Base-by-base conservation (phyloP, 1,140 invertebrate species). In the Octopus sinensis region DNA sequence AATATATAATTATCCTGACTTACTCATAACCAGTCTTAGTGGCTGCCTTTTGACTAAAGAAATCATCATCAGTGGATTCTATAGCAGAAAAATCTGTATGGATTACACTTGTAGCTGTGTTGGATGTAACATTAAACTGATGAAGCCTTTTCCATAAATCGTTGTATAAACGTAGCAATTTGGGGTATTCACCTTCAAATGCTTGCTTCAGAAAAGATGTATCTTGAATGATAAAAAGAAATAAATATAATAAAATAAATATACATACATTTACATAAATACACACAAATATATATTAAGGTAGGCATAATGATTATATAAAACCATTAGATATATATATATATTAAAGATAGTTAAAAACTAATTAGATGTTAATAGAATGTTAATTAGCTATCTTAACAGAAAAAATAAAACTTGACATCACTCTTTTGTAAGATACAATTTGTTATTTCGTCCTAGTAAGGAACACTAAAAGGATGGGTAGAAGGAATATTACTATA, bases 181-280 rank as follows among this genome's bases (percentile, higher is more conserved):
- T 96, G 23, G 96, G 96, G 91, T 95, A 97, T 90, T 97, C 96
- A 77, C 94, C 94, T 91, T 97, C 96, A 79, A 97, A 92, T 62
- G 95, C 94, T 91, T 96, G 95, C 86, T 95, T 95, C n/a, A 96
- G 92, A 85, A 94, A 94, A 75, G 93, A 92, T 0, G 94, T 94
- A 78, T 89, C 92, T 92, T 82, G 62, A 84, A 86, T 80, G 78
- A 17, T 80, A 82, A 79, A 75, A 62, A 62, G 52, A 43, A 43
- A 43, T 43, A 43, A 43, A 43, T 43, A 43, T 43, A 43, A 43
- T 43, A 43, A 43, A 43, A 43, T 43, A 43, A 43, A 43, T 43
- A 43, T 43, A 43, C 30, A 43, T 43, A 43, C 30, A 43, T 43
- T 43, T 43, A 43, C 30, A 43, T 43, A 43, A 43, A 43, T 43